Conservation (phyloP, 2,113 vertebrate species). For the Sigmodon hispidus region DNA sequence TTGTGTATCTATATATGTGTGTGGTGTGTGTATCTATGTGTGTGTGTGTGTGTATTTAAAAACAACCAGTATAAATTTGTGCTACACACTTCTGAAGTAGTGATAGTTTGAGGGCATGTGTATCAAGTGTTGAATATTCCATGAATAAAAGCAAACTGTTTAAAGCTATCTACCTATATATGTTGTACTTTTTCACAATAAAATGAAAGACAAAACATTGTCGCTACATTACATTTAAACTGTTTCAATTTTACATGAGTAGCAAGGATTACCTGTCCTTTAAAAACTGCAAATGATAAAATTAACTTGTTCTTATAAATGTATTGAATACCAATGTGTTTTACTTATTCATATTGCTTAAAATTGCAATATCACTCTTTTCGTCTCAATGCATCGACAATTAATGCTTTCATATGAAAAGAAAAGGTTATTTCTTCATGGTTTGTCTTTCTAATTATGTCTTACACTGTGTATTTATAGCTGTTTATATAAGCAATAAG, state of each 20-base stretch:
- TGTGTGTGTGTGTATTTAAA: conserved; percentile 45
- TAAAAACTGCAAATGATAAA: background rate
- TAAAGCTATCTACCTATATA: background rate
- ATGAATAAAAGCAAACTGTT: background rate
- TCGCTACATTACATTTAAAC: background rate
- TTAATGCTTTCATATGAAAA: background rate
- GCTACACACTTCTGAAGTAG: background rate
- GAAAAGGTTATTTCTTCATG: background rate
- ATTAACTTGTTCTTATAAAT: background rate
- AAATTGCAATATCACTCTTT: background rate
- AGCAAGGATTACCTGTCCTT: background rate
- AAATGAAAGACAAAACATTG: background rate
- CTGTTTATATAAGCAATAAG: background rate
- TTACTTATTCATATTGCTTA: background rate
- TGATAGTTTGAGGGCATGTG: background rate
- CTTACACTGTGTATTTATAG: background rate
- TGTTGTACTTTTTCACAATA: background rate
- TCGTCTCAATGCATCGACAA: background rate
- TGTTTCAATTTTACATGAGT: background rate
- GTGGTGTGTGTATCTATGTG: too few species aligned
- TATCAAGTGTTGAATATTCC: background rate
- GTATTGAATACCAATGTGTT: background rate
- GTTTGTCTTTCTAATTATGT: background rate
- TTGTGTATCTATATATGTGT: too few species aligned
- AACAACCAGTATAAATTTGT: background rate